Conservation (phyloP, 2,797 vertebrate species). For the Danio aesculapii region DNA sequence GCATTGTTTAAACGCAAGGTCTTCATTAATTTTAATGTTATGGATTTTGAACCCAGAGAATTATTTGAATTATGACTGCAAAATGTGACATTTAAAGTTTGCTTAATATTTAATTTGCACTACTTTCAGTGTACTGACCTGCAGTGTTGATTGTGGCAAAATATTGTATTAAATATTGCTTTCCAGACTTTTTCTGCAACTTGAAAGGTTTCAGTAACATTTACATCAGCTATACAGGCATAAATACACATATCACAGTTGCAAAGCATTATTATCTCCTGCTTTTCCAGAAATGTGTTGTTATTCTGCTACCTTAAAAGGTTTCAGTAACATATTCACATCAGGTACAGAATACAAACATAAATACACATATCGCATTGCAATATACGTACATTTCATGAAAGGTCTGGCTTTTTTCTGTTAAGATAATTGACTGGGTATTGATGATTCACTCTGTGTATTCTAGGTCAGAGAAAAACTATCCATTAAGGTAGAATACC, state of each 20-base stretch:
- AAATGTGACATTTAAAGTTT: slow-evolving; percentile 22
- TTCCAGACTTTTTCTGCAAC: too few relatives aligned
- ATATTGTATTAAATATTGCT: too few relatives aligned
- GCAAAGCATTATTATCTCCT: neutral
- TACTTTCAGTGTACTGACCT: neutral
- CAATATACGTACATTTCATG: neutral
- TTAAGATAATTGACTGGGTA: slow-evolving; percentile 38
- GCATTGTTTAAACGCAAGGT: neutral
- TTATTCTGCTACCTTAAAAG: neutral
- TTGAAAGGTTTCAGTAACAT: too few relatives aligned
- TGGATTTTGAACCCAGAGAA: neutral
- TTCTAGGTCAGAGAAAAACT: slow-evolving; percentile 20
- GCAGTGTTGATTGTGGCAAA: neutral
- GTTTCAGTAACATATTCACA: slow-evolving; percentile 26
- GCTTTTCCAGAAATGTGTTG: neutral
- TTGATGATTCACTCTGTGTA: slow-evolving; percentile 25
- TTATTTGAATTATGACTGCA: neutral
- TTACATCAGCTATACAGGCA: too few relatives aligned
- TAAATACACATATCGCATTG: neutral
- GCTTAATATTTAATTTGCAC: slow-evolving; percentile 14
- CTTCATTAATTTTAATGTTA: neutral
- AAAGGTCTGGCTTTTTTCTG: slow-evolving; percentile 2
- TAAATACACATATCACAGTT: neutral
- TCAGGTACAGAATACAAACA: neutral
- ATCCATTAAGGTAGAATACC: slow-evolving; percentile 39